Percentiles rank a stretch among this genome's conserved stretches.
Evolutionary conservation across 2,888 invertebrate species (phyloP).

Genomic region (Neocrepidodera transversa): DNA sequence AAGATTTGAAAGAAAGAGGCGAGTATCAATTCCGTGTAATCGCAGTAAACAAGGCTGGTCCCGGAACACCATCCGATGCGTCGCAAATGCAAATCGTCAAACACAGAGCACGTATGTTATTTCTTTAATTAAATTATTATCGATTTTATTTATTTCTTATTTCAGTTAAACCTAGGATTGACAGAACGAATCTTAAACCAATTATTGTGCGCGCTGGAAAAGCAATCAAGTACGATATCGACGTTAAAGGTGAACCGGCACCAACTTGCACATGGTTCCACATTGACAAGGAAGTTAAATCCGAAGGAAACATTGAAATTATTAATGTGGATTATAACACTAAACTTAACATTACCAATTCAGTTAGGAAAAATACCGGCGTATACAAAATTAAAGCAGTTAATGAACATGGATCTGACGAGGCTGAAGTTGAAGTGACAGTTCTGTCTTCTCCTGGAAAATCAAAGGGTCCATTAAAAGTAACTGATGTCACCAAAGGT

Average conservation of each 20-base stretch:
- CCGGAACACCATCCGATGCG: conserved; percentile 87
- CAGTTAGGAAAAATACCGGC: conserved; percentile 85
- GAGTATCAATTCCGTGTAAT: conserved; percentile 92
- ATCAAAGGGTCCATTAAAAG: conserved; percentile 89
- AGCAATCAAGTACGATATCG: conserved; percentile 89
- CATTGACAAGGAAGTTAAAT: conserved; percentile 76
- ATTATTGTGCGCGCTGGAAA: conserved; percentile 91
- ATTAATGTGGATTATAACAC: conserved; percentile 91
- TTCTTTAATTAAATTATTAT: no score
- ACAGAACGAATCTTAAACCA: conserved; percentile 91
- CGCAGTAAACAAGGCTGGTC: conserved; percentile 93
- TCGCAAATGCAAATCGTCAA: conserved; percentile 89
- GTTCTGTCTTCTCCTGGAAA: conserved; percentile 83
- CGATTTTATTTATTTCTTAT: no score
- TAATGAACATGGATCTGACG: conserved; percentile 91
- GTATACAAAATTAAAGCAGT: conserved; percentile 88
- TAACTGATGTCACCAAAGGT: conserved; percentile 86
- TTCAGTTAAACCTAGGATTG: conserved; percentile 95
- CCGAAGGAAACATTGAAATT: conserved; percentile 76
- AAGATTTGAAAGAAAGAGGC: conserved; percentile 86
- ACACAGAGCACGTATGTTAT: conserved; percentile 80
- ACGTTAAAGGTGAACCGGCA: conserved; percentile 94
- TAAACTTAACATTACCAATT: conserved; percentile 80
- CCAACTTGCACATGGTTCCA: conserved; percentile 93
- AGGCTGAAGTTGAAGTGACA: conserved; percentile 92